These are phyloP conservation scores for Eilema griseolum DNA, from an alignment of 2,888 invertebrate genomes.

Conservation along the genomic window DNA sequence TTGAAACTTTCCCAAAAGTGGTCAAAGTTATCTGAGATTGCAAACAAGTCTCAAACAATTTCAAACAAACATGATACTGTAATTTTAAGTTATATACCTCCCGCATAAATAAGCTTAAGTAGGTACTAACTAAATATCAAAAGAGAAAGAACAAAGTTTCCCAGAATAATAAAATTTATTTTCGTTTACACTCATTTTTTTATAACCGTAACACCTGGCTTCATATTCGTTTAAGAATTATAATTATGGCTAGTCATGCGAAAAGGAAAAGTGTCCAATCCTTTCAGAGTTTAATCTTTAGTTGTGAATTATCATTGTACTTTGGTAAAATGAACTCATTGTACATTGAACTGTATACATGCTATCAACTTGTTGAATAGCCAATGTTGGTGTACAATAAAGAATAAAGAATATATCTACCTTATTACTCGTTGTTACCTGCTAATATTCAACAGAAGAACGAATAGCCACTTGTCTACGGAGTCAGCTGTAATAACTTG, in stretches of 20 bases:
- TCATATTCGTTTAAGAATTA: conserved; percentile 27
- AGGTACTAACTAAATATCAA: conserved; percentile 14
- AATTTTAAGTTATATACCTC: conserved; percentile 26
- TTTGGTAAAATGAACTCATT: no score
- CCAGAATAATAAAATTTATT: conserved; percentile 24
- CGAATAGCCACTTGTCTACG: no score
- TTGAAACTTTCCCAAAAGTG: conserved; percentile 7
- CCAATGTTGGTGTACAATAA: no score
- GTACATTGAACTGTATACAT: no score
- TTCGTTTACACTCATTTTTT: conserved; percentile 35
- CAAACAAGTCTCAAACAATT: conserved; percentile 28
- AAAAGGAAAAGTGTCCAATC: conserved; percentile 9
- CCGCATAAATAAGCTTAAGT: conserved; percentile 32
- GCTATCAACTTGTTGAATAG: no score
- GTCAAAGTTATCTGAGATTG: conserved; percentile 19
- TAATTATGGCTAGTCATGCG: conserved; percentile 19
- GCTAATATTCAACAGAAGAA: no score
- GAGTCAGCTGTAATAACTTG: no score
- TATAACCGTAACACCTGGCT: conserved; percentile 30
- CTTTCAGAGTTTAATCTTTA: neutral
- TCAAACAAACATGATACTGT: conserved; percentile 35
- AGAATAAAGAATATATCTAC: no score
- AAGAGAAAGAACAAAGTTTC: conserved; percentile 24
- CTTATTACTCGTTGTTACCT: no score
- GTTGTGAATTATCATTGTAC: neutral